Evolutionary conservation across 2,113 vertebrate species (phyloP).

Genomic region (Hippocampus barbouri): DNA sequence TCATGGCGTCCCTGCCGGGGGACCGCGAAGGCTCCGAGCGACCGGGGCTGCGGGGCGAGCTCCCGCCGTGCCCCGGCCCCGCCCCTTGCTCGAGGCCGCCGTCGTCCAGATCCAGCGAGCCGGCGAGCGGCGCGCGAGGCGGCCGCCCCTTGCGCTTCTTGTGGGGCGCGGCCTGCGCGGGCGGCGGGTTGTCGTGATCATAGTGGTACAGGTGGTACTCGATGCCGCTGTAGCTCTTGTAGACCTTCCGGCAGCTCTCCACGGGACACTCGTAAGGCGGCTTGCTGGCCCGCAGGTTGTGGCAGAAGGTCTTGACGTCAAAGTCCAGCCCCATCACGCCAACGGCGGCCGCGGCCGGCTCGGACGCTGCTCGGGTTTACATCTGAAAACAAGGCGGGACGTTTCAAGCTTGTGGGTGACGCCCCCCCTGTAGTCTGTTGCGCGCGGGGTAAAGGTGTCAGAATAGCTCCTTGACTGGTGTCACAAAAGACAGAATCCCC

Average conservation of each 20-base stretch:
- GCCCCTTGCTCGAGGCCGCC: constrained; percentile 58
- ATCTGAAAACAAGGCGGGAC: constrained; percentile 57
- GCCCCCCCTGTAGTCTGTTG: too few relatives aligned
- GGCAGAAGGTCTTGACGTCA: constrained; percentile 97
- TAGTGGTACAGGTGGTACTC: constrained; percentile 98
- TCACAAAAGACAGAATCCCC: too few relatives aligned
- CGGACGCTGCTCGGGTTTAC: constrained; percentile 60
- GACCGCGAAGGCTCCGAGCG: constrained; percentile 90
- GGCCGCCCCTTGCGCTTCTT: constrained; percentile 95
- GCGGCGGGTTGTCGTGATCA: constrained; percentile 93
- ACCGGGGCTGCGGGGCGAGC: constrained; percentile 80
- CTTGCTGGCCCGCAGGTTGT: constrained; percentile 93
- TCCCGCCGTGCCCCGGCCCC: constrained; percentile 56
- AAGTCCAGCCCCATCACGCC: constrained; percentile 93
- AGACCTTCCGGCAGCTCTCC: constrained; percentile 94
- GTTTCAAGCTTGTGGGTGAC: neutral
- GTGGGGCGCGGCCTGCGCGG: constrained; percentile 81
- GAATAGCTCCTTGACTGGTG: too few relatives aligned
- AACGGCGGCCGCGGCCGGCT: constrained; percentile 59
- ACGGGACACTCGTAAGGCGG: constrained; percentile 97
- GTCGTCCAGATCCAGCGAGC: constrained; percentile 66
- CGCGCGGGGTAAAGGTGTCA: too few relatives aligned
- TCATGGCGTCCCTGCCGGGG: constrained; percentile 91
- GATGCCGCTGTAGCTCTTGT: constrained; percentile 98
- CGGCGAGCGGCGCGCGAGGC: constrained; percentile 69